Base-by-base conservation (phyloP, 1,140 invertebrate species). In the Cyclina sinensis region DNA sequence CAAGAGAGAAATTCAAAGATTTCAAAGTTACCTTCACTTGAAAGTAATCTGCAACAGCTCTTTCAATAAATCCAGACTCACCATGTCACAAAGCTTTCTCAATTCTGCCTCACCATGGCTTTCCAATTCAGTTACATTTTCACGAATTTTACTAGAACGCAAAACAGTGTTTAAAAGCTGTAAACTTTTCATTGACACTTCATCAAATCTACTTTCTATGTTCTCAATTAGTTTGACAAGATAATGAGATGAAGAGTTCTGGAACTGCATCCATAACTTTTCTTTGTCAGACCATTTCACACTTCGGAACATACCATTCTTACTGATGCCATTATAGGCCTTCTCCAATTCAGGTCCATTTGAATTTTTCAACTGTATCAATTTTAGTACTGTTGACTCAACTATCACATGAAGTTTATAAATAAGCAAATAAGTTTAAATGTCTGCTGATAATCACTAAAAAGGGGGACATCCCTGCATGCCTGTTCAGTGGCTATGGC, bases 401-500 rank as follows among this genome's bases (percentile, higher is more conserved):
- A 57, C 51, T 18, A 57, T 57, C 16, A 57, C 51, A 57, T 68
- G n/a, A 12, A 7, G 27, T 68, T 27, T 37, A 7, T 68, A 37
- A 12, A 68, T 68, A 3, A 37, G 12, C 62, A 32, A 35, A 81
- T 43, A 18, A 46, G 24, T 48, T 88, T 73, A 14, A 88, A 24
- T 43, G 48, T 76, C 0, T 62, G 24, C 14, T 78, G 62, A 35
- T 76, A 76, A 2, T 83, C 68, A n/a, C 32, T 70, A 32, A 88
- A 73, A 7, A 37, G 37, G 27, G 32, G 18, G 43, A 73, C 46
- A 37, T 88, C 79, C 43, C 32, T 73, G 16, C 79, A 74, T 12
- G 78, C 48, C 18, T 88, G 65, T 21, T 68, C 68, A 51, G 79
- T 65, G 27, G 32, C 54, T 5, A 88, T 48, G 1, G 78, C 86